Conservation (phyloP, 2,113 vertebrate species). For the Esox niger region DNA sequence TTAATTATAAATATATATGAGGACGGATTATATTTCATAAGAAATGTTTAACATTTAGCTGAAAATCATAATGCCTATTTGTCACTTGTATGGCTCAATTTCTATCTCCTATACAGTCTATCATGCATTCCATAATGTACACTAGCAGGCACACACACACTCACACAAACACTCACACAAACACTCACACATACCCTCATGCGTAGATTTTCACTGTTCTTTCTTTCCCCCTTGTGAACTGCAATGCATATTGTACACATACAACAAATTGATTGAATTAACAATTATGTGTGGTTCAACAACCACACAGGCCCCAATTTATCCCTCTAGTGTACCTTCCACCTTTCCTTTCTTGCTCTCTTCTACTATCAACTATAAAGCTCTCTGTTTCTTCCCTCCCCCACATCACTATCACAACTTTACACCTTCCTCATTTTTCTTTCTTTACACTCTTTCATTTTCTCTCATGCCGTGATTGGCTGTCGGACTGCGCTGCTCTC, state of each 20-base stretch:
- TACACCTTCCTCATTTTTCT: constrained; percentile 1
- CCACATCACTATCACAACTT: constrained; percentile 4
- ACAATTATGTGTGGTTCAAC: too few species aligned
- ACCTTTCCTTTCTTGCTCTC: background rate
- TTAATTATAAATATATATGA: constrained; percentile 6
- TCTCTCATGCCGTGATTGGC: constrained; percentile 29
- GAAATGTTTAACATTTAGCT: constrained; percentile 14
- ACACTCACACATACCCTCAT: constrained; percentile 14
- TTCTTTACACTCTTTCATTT: background rate
- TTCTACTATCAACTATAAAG: background rate
- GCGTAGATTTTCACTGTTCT: background rate
- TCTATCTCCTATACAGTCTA: background rate
- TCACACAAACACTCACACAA: constrained; percentile 10
- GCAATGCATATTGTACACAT: constrained; percentile 33
- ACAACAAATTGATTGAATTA: constrained; percentile 35
- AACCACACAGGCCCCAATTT: background rate
- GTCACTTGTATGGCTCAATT: constrained; percentile 37
- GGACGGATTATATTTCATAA: background rate
- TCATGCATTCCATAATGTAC: constrained; percentile 12
- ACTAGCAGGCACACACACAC: background rate
- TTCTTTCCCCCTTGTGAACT: background rate
- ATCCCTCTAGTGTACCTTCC: background rate
- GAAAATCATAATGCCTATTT: constrained; percentile 18
- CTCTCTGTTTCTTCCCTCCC: background rate
- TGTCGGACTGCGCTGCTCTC: constrained; percentile 57